These are phyloP conservation scores for Arvicola amphibius DNA, from an alignment of 2,797 vertebrate species.

Conservation along the genomic window DNA sequence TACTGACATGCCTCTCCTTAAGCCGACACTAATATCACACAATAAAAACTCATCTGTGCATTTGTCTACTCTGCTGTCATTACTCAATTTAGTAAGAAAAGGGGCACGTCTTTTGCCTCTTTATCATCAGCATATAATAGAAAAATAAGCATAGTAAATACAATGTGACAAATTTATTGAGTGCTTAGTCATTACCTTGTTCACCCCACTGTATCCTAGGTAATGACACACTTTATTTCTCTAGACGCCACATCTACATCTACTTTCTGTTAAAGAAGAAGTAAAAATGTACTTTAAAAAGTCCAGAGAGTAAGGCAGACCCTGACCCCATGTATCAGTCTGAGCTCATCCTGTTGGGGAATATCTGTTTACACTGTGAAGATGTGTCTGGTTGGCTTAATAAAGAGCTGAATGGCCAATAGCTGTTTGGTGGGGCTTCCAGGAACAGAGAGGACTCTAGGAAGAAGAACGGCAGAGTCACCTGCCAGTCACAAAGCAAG, in stretches of 20 bases:
- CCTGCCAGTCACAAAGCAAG: background rate
- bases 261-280: background rate
- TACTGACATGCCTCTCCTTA: too few species aligned
- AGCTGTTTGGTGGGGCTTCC: background rate
- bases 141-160: background rate
- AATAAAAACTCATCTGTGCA: background rate
- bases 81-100: background rate
- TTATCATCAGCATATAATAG: background rate
- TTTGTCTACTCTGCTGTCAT: background rate
- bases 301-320: background rate
- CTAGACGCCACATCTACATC: background rate
- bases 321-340: background rate
- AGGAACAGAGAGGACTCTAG: background rate
- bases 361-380: background rate
- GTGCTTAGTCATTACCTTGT: background rate
- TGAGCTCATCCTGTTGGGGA: background rate
- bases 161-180: background rate
- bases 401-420: background rate
- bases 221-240: background rate
- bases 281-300: background rate
- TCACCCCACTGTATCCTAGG: background rate
- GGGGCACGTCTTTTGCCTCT: background rate
- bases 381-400: background rate
- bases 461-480: background rate
- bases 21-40: accelerated